These are phyloP conservation scores for Zingel zingel DNA, from an alignment of 2,113 vertebrate species.

Conservation along the genomic window DNA sequence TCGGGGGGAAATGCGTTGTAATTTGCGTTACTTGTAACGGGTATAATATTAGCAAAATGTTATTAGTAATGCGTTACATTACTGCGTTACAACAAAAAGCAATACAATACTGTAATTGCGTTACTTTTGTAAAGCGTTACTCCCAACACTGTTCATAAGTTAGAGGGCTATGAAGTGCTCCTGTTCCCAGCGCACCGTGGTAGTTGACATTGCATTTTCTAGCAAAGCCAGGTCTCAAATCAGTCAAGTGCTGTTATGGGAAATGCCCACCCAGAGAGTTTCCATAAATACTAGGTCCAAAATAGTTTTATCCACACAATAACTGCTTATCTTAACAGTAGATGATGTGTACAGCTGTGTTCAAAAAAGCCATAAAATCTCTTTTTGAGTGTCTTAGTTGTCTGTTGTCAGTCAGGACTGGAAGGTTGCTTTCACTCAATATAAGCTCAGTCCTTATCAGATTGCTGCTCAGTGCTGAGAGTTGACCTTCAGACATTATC, in stretches of 20 bases:
- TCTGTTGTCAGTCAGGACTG: constrained; percentile 22
- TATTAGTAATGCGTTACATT: too few species aligned
- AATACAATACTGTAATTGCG: too few species aligned
- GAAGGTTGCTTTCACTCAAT: constrained; percentile 38
- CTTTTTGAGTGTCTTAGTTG: constrained; percentile 11
- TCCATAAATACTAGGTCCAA: background rate
- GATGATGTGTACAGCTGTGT: background rate
- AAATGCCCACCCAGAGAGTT: background rate
- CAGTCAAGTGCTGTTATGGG: background rate
- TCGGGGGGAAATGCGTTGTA: too few species aligned
- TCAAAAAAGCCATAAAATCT: constrained; percentile 13
- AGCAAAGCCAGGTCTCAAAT: background rate
- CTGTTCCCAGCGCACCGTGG: background rate
- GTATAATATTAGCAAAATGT: too few species aligned
- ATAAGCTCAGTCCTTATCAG: constrained; percentile 67
- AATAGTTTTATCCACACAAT: background rate
- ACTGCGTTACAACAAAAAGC: too few species aligned
- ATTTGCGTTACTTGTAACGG: too few species aligned
- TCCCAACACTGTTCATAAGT: too few species aligned
- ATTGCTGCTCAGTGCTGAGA: constrained; percentile 53
- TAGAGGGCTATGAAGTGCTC: background rate
- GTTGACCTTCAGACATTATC: constrained; percentile 76
- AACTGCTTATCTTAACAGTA: constrained; percentile 1
- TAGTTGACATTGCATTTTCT: background rate
- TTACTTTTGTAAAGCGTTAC: too few species aligned